Base-by-base conservation (phyloP, 2,797 vertebrate genomes). In the Neoniphon sammara region DNA sequence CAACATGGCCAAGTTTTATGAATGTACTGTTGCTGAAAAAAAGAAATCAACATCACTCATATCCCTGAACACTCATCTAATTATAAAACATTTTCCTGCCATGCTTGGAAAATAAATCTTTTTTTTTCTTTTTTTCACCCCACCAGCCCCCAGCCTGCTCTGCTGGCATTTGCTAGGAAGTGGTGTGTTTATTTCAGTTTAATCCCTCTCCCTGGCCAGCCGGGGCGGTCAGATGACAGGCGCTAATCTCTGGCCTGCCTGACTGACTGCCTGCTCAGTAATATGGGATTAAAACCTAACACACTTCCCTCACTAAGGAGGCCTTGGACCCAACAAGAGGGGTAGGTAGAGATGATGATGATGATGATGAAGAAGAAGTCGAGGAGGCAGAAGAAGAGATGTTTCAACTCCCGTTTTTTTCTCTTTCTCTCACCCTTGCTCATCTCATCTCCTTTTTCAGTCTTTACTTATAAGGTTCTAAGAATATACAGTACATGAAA, bases 181-280 rank as follows among this genome's bases (percentile, higher is more conserved):
- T 71, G 70, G 69, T 85, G 74, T 70, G 69, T 88, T 85, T 85
- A 84, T 87, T 86, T 83, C 49, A 5, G 65, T 73, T 77, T 90
- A 91, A 89, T 89, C 86, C 85, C 57, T 39, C 75, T 67, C 56
- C 2, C 82, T 85, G 82, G 87, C 75, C 14, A 8, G 64, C 65
- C 49, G 2, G 47, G 63, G 66, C 59, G 61, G 89, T 91, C 91
- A 91, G 85, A 87, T 91, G 87, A 90, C 88, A 80, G 76, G 20
- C 78, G 47, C 75, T 92, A 91, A 92, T 91, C 91, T 87, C 85
- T 47, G 67, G 55, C 73, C 58, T 73, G 60, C 67, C 68, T 77
- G 70, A 63, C 75, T 70, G 73, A 66, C 77, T 85, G 80, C 84
- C 68, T 67, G 25, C 52, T 83, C 56, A 60, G 78, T 88, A 88